Evolutionary conservation across 2,888 invertebrate species (phyloP), one percentile per base, ranked within the genome.

Genomic region (Pyrochroa serraticornis): DNA sequence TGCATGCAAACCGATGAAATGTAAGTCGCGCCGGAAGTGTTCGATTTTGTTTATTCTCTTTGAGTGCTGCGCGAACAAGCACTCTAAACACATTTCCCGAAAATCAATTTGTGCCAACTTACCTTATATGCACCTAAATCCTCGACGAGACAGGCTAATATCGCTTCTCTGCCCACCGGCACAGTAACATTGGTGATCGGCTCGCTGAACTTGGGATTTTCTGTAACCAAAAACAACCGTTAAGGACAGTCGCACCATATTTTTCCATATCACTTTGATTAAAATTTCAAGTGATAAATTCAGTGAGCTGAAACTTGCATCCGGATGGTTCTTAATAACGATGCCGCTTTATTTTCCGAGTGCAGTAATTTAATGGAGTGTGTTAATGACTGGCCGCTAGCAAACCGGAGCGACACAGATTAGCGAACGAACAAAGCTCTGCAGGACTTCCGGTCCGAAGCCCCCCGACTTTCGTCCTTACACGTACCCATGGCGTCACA

Each of bases 101-200:
- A 22, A 12, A 10, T n/a, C 13, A 3, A 50, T 22, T 22, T 22
- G 22, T 22, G 22, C 22, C 22, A 49, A 69, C 77, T 77, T 81
- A 93, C 93, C 89, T 93, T 93, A 76, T 89, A 94, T 10, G 87
- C 84, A 53, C 87, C 88, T 56, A 94, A 84, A 78, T 93, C 91
- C 77, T 93, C 89, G 3, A 94, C 93, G 43, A 88, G 82, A 76
- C 93, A 94, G 43, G 89, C 87, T 47, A 94, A 83, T 46, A 89
- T 84, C 3, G 92, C 93, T 79, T 93, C 93, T 60, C 93, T 84
- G 38, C 93, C 92, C 48, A 93, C 87, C 8, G 93, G 88, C 7
- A 89, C 87, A 3, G 93, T 93, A 68, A 92, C 89, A 81, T 94
- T 94, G 66, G 85, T 81, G 72, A 94, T 92, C 48, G 92, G 90